Evolutionary conservation across 2,113 vertebrate species (phyloP).

Genomic region (Lycocorax pyrrhopterus): DNA sequence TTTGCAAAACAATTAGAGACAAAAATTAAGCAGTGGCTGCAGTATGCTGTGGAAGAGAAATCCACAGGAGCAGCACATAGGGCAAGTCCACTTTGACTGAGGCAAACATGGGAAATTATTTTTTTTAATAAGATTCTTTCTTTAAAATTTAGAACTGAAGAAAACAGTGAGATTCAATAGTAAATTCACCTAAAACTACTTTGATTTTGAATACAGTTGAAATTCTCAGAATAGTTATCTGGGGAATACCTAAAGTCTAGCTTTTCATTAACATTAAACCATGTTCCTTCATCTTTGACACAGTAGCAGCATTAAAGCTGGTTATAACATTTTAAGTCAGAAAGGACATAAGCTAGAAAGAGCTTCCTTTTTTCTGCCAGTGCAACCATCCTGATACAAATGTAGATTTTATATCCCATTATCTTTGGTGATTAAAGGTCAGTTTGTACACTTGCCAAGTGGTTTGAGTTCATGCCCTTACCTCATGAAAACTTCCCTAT

Average conservation of each 20-base stretch:
- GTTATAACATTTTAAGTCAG: neutral
- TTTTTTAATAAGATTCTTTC: neutral
- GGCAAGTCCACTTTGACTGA: neutral
- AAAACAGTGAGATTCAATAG: neutral
- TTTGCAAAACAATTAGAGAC: neutral
- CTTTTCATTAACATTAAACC: neutral
- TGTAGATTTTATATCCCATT: neutral
- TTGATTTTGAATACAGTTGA: neutral
- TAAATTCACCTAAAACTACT: neutral
- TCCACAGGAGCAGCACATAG: neutral
- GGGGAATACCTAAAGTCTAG: neutral
- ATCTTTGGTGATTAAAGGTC: constrained; percentile 17
- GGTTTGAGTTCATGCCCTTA: neutral
- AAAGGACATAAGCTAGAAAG: neutral
- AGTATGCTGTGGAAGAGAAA: neutral
- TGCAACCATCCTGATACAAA: neutral
- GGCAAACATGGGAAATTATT: neutral
- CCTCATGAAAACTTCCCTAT: neutral
- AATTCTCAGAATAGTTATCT: neutral
- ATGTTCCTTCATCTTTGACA: neutral
- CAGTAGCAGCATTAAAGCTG: neutral
- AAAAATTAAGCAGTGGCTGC: neutral
- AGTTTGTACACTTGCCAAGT: neutral
- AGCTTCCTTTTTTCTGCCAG: neutral
- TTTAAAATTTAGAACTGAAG: neutral